Conservation (phyloP, 2,888 invertebrate species). For the Ennomos fuscantarius region DNA sequence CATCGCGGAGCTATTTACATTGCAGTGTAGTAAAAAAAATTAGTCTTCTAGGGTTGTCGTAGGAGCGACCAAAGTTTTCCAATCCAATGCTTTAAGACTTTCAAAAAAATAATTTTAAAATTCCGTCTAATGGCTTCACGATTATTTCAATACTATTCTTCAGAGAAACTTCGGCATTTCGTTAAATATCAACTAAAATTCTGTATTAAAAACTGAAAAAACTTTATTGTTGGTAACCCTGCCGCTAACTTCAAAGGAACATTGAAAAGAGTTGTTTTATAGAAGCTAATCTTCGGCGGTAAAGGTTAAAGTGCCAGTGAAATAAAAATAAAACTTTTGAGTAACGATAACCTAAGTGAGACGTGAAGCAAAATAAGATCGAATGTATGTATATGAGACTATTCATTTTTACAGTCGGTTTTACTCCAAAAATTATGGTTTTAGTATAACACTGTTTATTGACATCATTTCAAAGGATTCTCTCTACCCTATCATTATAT, state of each 20-base stretch:
- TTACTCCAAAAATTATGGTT: neutral
- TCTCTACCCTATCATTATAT: no score
- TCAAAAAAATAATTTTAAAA: no score
- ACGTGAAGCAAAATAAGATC: conserved; percentile 3
- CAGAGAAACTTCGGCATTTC: no score
- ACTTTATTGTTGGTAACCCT: conserved; percentile 19
- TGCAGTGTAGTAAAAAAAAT: conserved; percentile 49
- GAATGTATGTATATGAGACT: no score
- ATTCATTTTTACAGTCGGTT: neutral
- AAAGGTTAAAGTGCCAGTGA: conserved; percentile 22
- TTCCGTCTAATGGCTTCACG: no score
- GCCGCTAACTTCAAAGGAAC: conserved; percentile 34
- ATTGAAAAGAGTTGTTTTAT: conserved; percentile 50
- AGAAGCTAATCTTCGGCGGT: conserved; percentile 32
- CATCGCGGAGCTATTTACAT: conserved; percentile 63
- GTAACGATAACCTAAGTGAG: neutral
- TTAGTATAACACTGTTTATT: no score
- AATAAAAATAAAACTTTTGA: conserved; percentile 4
- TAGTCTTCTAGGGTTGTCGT: conserved; percentile 23
- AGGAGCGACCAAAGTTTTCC: no score
- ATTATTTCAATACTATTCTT: no score
- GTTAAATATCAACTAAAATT: no score
- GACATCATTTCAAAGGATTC: neutral
- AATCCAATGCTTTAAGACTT: no score
- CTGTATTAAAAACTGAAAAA: no score